phyloP scores from a whole-genome alignment of 2,888 invertebrate genomes.

The Sminthurinus aureus region DNA sequence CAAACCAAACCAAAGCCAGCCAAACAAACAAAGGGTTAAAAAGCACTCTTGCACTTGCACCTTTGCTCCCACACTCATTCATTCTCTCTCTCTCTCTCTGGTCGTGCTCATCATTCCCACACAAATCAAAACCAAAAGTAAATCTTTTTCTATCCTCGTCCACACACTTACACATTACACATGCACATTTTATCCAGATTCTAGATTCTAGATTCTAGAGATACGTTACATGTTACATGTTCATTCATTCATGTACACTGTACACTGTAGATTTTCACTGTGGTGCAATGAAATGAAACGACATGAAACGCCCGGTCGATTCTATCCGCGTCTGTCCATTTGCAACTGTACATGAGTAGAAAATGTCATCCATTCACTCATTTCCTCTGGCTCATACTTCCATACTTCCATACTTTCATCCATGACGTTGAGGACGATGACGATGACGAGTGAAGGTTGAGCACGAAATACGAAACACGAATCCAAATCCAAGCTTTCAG shows the following conservation, averaged over 20 bases:
- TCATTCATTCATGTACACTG: not conserved
- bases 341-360: not conserved
- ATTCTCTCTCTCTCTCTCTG: not conserved
- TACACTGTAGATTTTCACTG: too few relatives aligned
- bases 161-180: not conserved
- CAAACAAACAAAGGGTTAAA: slow-evolving; percentile 30
- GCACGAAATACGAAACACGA: too few relatives aligned
- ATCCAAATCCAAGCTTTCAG: not conserved
- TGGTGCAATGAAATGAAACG: not conserved
- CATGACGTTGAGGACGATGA: too few relatives aligned
- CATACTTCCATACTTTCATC: not conserved
- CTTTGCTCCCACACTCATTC: not conserved
- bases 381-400: not conserved
- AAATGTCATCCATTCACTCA: not conserved
- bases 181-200: not conserved
- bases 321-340: not conserved
- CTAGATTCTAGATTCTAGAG: too few relatives aligned
- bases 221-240: too few relatives aligned
- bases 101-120: slow-evolving; percentile 15
- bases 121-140: slow-evolving; percentile 33
- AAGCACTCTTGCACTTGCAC: not conserved
- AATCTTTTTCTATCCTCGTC: slow-evolving; percentile 21
- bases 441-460: too few relatives aligned
- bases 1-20: not conserved
- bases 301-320: not conserved